Base-by-base conservation (phyloP, 2,113 vertebrate species). In the Carassius carassius region DNA sequence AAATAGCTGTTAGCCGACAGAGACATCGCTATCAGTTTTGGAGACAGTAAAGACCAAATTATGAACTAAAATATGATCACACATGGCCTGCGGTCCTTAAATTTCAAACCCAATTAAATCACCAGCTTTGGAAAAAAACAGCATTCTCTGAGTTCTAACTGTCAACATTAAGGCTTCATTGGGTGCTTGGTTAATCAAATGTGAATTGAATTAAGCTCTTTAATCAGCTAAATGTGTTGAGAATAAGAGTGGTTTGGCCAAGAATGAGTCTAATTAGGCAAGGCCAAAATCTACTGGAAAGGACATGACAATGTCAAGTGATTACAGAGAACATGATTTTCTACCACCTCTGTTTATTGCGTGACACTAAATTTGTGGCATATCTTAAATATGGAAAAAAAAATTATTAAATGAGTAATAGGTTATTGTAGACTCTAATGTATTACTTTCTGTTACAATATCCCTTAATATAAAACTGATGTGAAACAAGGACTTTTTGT, bases 181-280 rank as follows among this genome's bases (percentile, higher is more conserved):
- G 78, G 78, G 16, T 80, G 78, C 41, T 80, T 78, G 62, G 80
- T 47, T 86, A 69, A 83, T 82, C 63, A 83, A 78, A 86, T 78
- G 63, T 58, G 80, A 83, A 82, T 86, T 83, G 78, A 47, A 81
- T 81, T 49, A 85, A 73, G 80, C 56, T 78, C 63, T 65, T 56
- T 86, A 86, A 86, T 86, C 78, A 83, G 62, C 41, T 75, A 49
- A 86, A 83, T 78, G 80, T 58, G 85, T 54, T 60, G 49, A 21
- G 74, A 86, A 83, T 44, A 78, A 58, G 85, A 86, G 23, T 60
- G 63, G 85, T 63, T 51, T 86, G 79, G 80, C 74, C 73, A 83
- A 76, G 21, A 63, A 25, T 44, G 32, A 70, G 49, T 54, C 63
- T 78, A 70, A 84, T 84, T 84, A 78, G 47, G 23, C 29, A 8